Evolutionary conservation across 2,888 invertebrate species (phyloP).

Genomic region (Adelognathus sp.): DNA sequence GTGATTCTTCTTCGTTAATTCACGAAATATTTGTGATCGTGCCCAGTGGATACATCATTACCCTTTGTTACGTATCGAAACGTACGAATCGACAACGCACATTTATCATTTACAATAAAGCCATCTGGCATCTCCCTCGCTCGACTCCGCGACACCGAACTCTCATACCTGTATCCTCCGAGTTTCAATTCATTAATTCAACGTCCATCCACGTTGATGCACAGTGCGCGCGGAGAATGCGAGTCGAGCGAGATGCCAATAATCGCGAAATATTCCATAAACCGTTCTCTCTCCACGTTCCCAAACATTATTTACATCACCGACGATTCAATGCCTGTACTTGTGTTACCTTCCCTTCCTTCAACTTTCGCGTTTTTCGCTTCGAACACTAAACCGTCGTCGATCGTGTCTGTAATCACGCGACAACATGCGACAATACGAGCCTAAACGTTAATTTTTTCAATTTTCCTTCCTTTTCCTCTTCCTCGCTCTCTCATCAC

Average conservation of each 20-base stretch:
- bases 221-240: slow-evolving; percentile 17
- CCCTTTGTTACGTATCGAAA: slow-evolving; percentile 35
- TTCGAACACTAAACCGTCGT: slow-evolving; percentile 61
- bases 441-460: slow-evolving; percentile 24
- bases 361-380: slow-evolving; percentile 27
- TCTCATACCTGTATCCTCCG: not conserved
- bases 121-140: slow-evolving; percentile 20
- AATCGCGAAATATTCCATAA: slow-evolving; percentile 27
- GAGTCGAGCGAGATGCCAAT: slow-evolving; percentile 36
- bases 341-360: slow-evolving; percentile 16
- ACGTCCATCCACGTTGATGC: slow-evolving; percentile 16
- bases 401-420: slow-evolving; percentile 56
- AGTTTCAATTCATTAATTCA: slow-evolving; percentile 38
- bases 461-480: too few relatives aligned
- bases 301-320: slow-evolving; percentile 41
- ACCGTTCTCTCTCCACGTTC: slow-evolving; percentile 19
- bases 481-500: too few relatives aligned
- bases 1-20: not conserved
- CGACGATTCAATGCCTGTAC: slow-evolving; percentile 28
- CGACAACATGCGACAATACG: slow-evolving; percentile 34
- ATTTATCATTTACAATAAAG: slow-evolving; percentile 14
- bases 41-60: slow-evolving; percentile 40
- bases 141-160: slow-evolving; percentile 27
- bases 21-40: slow-evolving; percentile 31
- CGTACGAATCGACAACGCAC: slow-evolving; percentile 18